phyloP scores from a whole-genome alignment of 2,888 invertebrate species.

The Acleris emargana region DNA sequence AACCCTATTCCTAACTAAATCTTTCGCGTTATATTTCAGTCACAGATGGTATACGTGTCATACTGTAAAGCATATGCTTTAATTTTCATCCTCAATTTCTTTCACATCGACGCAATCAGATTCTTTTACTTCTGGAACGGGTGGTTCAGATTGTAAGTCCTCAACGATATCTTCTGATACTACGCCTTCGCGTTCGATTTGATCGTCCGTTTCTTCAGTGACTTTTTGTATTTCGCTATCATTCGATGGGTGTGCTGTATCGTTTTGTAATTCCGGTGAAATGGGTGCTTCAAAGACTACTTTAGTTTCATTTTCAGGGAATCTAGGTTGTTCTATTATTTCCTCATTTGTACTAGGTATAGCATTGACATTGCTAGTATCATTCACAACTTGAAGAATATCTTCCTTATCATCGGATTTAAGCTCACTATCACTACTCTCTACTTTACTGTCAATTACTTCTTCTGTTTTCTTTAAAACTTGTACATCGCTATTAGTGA shows the following conservation, averaged over 20 bases:
- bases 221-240: constrained; percentile 3
- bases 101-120: constrained; percentile 12
- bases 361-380: constrained; percentile 36
- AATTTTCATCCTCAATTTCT: constrained; percentile 15
- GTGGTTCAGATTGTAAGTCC: constrained; percentile 26
- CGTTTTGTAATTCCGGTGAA: background rate
- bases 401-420: constrained; percentile 42
- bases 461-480: constrained; percentile 68
- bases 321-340: constrained; percentile 5
- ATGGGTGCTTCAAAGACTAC: constrained; percentile 3
- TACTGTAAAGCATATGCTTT: constrained; percentile 3
- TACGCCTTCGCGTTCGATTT: background rate
- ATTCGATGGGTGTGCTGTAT: background rate
- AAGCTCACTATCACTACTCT: constrained; percentile 27
- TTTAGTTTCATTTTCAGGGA: background rate
- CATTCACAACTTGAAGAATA: constrained; percentile 34
- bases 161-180: constrained; percentile 29
- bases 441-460: constrained; percentile 48
- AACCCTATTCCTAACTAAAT: constrained; percentile 21
- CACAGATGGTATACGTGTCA: constrained; percentile 24
- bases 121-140: constrained; percentile 19
- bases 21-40: constrained; percentile 31
- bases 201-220: background rate
- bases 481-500: constrained; percentile 65
- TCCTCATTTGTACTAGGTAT: constrained; percentile 21